A percentile compares a stretch with the other conserved stretches of the same genome.
Conservation (phyloP, 2,113 vertebrate species). For the Lepisosteus oculatus region DNA sequence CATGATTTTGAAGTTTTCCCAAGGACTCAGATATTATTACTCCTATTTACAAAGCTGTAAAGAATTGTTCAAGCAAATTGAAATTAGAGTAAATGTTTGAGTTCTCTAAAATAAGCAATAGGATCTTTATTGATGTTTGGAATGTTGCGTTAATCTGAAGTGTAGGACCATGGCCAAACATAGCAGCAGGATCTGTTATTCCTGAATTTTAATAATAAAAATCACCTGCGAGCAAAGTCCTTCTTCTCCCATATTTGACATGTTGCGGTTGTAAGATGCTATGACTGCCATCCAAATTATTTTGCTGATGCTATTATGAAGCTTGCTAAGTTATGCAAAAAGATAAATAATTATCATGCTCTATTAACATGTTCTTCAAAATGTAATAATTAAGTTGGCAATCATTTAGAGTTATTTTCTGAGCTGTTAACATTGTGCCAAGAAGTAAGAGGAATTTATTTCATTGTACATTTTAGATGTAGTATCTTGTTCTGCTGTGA, state of each 20-base stretch:
- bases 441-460: neutral
- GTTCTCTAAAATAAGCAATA: too few species aligned
- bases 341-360: slow-evolving; percentile 17
- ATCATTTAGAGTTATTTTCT: slow-evolving; percentile 7
- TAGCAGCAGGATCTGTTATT: slow-evolving; percentile 33
- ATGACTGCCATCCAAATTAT: slow-evolving; percentile 32
- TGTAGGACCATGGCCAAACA: slow-evolving; percentile 41
- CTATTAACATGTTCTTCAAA: slow-evolving; percentile 32
- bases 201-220: slow-evolving; percentile 36
- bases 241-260: slow-evolving; percentile 24
- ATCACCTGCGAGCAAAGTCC: slow-evolving; percentile 37
- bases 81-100: slow-evolving; percentile 75
- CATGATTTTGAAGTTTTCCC: slow-evolving; percentile 14
- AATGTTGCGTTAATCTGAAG: slow-evolving; percentile 61
- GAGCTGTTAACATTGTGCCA: slow-evolving; percentile 26
- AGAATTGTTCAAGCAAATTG: slow-evolving; percentile 72
- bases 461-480: too few species aligned
- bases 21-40: slow-evolving; percentile 21
- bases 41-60: slow-evolving; percentile 61
- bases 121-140: slow-evolving; percentile 30
- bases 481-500: too few species aligned
- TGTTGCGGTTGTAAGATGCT: slow-evolving; percentile 4
- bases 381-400: neutral
- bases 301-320: slow-evolving; percentile 38
- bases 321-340: slow-evolving; percentile 34